Percentiles rank a stretch among this genome's conserved stretches.
Conservation (phyloP, 1,140 invertebrate genomes). For the Hyposmocoma kahamanoa region DNA sequence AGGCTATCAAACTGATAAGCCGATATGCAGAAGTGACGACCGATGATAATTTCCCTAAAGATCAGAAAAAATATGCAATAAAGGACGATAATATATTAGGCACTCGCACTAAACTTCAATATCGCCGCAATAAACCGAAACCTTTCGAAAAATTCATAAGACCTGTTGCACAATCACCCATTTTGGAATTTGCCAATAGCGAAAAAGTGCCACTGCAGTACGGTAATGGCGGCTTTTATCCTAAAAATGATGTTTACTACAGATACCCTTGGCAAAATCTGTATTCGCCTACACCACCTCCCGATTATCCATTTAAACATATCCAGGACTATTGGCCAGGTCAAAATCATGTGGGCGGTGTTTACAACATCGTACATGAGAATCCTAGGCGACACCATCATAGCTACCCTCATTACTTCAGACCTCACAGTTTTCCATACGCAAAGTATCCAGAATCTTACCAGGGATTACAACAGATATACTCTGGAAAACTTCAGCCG, state of each 20-base stretch:
- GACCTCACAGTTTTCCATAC: conserved; percentile 37
- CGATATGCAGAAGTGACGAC: conserved; percentile 65
- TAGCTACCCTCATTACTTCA: conserved; percentile 54
- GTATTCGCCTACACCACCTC: conserved; percentile 36
- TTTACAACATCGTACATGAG: conserved; percentile 44
- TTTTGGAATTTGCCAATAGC: conserved; percentile 13
- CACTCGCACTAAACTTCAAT: conserved; percentile 59
- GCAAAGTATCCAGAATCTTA: conserved; percentile 20
- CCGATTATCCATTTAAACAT: conserved; percentile 56
- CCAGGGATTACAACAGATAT: conserved; percentile 28
- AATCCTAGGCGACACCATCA: conserved; percentile 62
- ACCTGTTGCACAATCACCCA: conserved; percentile 7
- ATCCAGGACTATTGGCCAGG: conserved; percentile 66
- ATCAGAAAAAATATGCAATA: conserved; percentile 37
- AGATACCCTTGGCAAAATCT: conserved; percentile 54
- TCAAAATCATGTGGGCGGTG: conserved; percentile 43
- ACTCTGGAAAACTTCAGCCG: conserved; percentile 30
- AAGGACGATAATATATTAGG: conserved; percentile 53
- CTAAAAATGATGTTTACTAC: conserved; percentile 37
- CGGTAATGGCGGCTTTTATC: conserved; percentile 7
- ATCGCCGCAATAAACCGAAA: conserved; percentile 52
- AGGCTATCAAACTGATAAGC: conserved; percentile 66
- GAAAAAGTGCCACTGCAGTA: conserved; percentile 13
- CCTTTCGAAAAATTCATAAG: conserved; percentile 17
- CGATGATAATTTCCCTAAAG: conserved; percentile 58